phyloP scores from a whole-genome alignment of 2,797 vertebrate genomes.

The Platalea minor region DNA sequence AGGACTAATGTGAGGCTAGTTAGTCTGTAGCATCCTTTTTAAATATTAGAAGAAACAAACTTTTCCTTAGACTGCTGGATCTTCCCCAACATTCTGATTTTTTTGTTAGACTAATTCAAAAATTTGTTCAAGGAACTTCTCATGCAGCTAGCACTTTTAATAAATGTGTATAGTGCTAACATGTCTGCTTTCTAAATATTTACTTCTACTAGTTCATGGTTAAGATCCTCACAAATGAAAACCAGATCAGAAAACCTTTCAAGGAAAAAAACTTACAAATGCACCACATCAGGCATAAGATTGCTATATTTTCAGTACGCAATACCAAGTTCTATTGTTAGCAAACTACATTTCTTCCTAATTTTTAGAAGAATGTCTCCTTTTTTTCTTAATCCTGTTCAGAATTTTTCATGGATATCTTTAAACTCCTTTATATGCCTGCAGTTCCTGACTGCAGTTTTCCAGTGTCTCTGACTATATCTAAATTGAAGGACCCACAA shows the following conservation, averaged over 20 bases:
- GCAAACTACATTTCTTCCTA: background rate
- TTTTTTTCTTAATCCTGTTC: background rate
- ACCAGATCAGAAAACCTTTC: background rate
- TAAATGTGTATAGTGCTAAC: background rate
- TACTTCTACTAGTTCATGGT: background rate
- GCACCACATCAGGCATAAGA: background rate
- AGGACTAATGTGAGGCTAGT: background rate
- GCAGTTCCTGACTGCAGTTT: background rate
- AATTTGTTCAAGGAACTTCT: background rate
- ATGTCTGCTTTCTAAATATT: background rate
- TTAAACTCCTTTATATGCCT: background rate
- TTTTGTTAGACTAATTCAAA: background rate
- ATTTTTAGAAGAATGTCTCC: background rate
- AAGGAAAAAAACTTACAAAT: background rate
- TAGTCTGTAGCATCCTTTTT: background rate
- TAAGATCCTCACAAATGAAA: background rate
- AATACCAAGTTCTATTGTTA: background rate
- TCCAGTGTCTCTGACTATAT: background rate
- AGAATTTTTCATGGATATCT: background rate
- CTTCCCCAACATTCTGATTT: background rate
- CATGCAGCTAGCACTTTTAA: background rate
- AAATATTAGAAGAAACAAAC: background rate
- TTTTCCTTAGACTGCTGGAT: background rate
- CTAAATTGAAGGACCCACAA: background rate
- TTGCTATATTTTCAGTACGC: background rate